These are phyloP conservation scores for Sinosuthora webbiana DNA, from an alignment of 2,113 vertebrate species.

Conservation along the genomic window DNA sequence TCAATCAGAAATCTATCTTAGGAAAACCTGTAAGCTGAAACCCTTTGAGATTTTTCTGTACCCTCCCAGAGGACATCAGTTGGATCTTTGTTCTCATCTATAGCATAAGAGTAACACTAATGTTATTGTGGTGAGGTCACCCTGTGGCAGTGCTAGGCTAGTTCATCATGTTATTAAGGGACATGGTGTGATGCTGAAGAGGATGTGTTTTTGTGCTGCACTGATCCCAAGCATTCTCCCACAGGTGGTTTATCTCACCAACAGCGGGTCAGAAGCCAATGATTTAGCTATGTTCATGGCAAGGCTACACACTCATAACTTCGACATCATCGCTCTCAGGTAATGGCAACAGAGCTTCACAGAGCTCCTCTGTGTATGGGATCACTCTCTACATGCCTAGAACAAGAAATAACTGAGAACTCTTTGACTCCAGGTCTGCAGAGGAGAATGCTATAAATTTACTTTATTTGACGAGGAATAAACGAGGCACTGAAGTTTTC, in stretches of 20 bases:
- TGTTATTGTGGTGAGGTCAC: neutral
- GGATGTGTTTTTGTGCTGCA: neutral
- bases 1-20: neutral
- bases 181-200: neutral
- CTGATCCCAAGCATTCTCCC: neutral
- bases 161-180: neutral
- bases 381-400: neutral
- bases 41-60: neutral
- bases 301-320: constrained; percentile 82
- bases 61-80: neutral
- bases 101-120: neutral
- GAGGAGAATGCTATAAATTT: neutral
- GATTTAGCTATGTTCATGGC: constrained; percentile 93
- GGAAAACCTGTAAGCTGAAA: neutral
- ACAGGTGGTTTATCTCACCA: constrained; percentile 89
- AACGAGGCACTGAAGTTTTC: neutral
- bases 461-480: neutral
- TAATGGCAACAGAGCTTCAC: constrained; percentile 36
- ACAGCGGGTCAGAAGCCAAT: constrained; percentile 95
- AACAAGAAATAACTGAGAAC: neutral
- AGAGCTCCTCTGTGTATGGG: neutral
- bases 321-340: constrained; percentile 89
- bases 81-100: neutral
- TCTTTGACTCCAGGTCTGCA: neutral
- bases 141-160: neutral